Conservation (phyloP, 2,797 vertebrate genomes). For the Echiichthys vipera region DNA sequence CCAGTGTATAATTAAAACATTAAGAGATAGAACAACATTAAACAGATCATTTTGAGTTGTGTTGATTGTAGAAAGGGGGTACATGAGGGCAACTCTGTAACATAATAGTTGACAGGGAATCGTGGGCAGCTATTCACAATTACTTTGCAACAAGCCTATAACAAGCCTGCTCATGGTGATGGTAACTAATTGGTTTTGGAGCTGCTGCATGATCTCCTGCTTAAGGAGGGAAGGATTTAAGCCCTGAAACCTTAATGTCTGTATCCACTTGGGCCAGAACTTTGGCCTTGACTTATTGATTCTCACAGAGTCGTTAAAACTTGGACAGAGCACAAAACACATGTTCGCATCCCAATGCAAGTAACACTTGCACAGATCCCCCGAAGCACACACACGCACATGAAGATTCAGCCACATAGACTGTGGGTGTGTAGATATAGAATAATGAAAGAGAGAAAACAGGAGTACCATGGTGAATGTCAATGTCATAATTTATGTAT, state of each 20-base stretch:
- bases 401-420: not conserved
- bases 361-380: slow-evolving; percentile 1
- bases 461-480: too few relatives aligned
- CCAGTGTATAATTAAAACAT: not conserved
- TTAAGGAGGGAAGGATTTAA: slow-evolving; percentile 11
- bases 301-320: slow-evolving; percentile 31
- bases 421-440: not conserved
- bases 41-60: not conserved
- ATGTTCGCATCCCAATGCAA: slow-evolving; percentile 18
- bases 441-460: too few relatives aligned
- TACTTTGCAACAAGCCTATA: not conserved
- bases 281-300: slow-evolving; percentile 56
- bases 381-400: not conserved
- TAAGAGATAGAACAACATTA: not conserved
- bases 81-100: not conserved
- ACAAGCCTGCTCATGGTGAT: not conserved
- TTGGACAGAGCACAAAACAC: slow-evolving; percentile 16
- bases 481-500: too few relatives aligned
- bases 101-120: not conserved
- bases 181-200: slow-evolving; percentile 13
- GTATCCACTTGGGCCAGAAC: slow-evolving; percentile 49
- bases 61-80: too few relatives aligned
- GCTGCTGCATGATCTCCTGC: slow-evolving; percentile 10
- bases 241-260: slow-evolving; percentile 27
- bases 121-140: not conserved